phyloP scores from a whole-genome alignment of 2,888 invertebrate species.

The Eupithecia subumbrata region DNA sequence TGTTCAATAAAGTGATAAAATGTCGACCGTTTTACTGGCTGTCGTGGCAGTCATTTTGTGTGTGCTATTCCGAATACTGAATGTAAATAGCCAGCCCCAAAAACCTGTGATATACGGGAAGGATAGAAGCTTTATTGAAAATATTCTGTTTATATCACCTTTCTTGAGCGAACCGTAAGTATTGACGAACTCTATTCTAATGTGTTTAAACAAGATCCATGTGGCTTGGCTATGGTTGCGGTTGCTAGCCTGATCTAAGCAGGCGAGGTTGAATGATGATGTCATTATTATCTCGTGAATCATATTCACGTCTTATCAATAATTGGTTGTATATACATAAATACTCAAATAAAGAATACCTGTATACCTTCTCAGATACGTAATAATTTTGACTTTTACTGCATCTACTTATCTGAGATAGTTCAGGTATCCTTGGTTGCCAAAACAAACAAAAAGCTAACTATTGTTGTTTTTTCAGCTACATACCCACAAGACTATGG shows the following conservation, averaged over 20 bases:
- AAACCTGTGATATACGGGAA: constrained; percentile 91
- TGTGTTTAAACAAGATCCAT: constrained; percentile 4
- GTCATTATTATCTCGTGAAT: constrained; percentile 55
- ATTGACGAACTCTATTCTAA: constrained; percentile 24
- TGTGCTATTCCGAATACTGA: constrained; percentile 92
- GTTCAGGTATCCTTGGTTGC: not conserved
- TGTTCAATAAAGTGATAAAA: constrained; percentile 56
- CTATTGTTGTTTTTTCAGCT: constrained; percentile 83
- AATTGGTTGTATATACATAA: constrained; percentile 5
- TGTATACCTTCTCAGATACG: not conserved
- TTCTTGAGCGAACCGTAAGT: constrained; percentile 93
- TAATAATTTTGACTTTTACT: not conserved
- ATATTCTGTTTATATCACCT: constrained; percentile 91
- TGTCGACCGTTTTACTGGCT: constrained; percentile 93
- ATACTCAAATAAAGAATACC: not conserved
- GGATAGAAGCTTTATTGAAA: constrained; percentile 90
- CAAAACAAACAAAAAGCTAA: constrained; percentile 26
- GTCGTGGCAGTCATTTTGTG: constrained; percentile 92
- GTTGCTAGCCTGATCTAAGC: constrained; percentile 7
- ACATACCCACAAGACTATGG: constrained; percentile 95
- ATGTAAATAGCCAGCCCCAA: constrained; percentile 92
- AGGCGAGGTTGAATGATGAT: constrained; percentile 56
- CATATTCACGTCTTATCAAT: constrained; percentile 35
- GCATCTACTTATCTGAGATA: not conserved
- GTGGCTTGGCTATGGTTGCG: not conserved